Evolutionary conservation across 2,113 vertebrate genomes (phyloP), one percentile per base, ranked within the genome.

Genomic region (Psittacus erithacus): DNA sequence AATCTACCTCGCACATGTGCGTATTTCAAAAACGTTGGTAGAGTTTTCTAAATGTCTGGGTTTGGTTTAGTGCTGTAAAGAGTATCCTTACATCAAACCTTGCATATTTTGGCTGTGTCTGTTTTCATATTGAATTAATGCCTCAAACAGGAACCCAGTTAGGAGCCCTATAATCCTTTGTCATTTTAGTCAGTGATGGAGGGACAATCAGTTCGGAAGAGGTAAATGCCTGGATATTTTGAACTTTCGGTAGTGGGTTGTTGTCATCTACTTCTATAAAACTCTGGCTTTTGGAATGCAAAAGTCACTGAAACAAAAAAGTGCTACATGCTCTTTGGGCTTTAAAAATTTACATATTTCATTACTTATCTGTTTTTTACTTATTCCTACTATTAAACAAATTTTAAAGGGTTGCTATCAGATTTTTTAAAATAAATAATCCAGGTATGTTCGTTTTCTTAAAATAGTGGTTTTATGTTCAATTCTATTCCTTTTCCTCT

Each of bases 181-280:
- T 97, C 93, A 43, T 98, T 98, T 95, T 97, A 98, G 98, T 97
- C 98, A 97, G 94, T 84, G 96, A 92, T 86, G 97, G 67, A 95
- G 96, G 94, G 52, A 88, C 28, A 87, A 38, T 90, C 88, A 85
- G 57, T 33, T 29, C 94, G 3, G 96, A 96, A 90, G 97, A 97
- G 67, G 63, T 89, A 94, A 91, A 92, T 64, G 95, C 63, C 53
- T 75, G 76, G 69, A 29, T 31, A 60, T 88, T 18, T 64, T 60
- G 35, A 13, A 92, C 41, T 39, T 55, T 77, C 79, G 97, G 97
- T 97, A 97, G 67, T 74, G 97, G 97, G 90, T 44, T 85, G 46
- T 49, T 82, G n/a, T 67, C 47, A 4, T 52, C 46, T 29, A 13
- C 41, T 53, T 84, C 76, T 53, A 46, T 62, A 6, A 20, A 49